These are phyloP conservation scores for Dryoscopus gambensis DNA, from an alignment of 2,113 vertebrate genomes.

Conservation along the genomic window DNA sequence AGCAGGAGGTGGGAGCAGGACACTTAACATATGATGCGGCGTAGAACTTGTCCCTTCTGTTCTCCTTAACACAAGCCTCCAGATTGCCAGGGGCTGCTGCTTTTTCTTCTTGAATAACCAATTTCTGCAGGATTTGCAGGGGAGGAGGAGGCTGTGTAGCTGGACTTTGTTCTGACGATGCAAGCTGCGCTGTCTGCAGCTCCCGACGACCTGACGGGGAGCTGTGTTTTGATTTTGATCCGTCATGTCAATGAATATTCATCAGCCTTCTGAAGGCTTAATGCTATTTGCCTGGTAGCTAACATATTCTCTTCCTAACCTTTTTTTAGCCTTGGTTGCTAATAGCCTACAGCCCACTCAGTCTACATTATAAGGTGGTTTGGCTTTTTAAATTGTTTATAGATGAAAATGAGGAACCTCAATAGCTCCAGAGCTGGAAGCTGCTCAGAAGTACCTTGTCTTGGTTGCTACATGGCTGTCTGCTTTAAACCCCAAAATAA, in stretches of 20 bases:
- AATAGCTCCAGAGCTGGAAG: not conserved
- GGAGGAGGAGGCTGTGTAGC: not conserved
- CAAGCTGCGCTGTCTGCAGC: not conserved
- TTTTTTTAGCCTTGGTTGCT: conserved; percentile 11
- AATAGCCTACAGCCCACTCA: conserved; percentile 11
- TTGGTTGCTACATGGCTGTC: not conserved
- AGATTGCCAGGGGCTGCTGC: not conserved
- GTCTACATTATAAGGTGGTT: not conserved
- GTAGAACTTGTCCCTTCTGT: not conserved
- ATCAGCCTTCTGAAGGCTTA: conserved; percentile 20
- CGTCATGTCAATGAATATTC: conserved; percentile 29
- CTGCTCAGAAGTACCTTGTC: not conserved
- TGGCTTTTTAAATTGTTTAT: conserved; percentile 3
- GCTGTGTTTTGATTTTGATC: conserved; percentile 23
- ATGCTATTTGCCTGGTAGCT: conserved; percentile 18
- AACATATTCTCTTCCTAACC: not conserved
- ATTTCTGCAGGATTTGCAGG: conserved; percentile 3
- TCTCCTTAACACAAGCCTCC: not conserved
- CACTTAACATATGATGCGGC: not conserved
- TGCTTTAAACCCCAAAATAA: not conserved
- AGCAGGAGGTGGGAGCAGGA: not conserved
- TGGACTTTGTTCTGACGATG: not conserved
- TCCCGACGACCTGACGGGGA: not conserved
- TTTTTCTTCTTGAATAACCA: not conserved
- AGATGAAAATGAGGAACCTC: conserved; percentile 26